phyloP scores from a whole-genome alignment of 2,797 vertebrate genomes.

The Lacerta viridis region DNA sequence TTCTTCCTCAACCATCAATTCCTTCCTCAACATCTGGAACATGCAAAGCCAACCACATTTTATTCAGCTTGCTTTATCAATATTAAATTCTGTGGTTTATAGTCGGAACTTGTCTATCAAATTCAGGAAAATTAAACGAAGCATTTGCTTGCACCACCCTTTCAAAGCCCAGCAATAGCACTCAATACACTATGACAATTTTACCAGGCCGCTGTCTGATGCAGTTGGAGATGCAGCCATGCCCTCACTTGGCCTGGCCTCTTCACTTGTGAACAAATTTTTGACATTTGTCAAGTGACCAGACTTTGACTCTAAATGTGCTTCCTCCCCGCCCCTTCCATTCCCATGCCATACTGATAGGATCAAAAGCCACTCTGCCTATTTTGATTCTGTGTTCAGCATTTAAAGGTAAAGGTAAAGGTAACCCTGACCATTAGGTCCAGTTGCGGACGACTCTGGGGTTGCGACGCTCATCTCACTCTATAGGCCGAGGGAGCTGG shows the following conservation, averaged over 20 bases:
- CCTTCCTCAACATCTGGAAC: background rate
- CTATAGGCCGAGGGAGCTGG: too few species aligned
- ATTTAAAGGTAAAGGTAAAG: background rate
- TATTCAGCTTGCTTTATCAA: background rate
- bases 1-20: background rate
- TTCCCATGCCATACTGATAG: background rate
- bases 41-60: background rate
- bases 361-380: background rate
- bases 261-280: background rate
- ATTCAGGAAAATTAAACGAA: background rate
- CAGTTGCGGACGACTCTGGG: too few species aligned
- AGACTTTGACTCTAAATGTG: background rate
- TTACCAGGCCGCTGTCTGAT: background rate
- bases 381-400: background rate
- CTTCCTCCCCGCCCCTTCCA: too few species aligned
- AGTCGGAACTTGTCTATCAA: background rate
- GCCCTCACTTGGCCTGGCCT: background rate
- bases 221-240: background rate
- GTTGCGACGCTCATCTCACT: too few species aligned
- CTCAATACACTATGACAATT: background rate
- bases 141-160: background rate
- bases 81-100: background rate
- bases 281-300: background rate
- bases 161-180: background rate
- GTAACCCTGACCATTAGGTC: too few species aligned